Evolutionary conservation across 92 coral and sea anemone genomes (phyloP), one percentile per base, ranked within the genome.

Genomic region (Scolanthus callimorphus): DNA sequence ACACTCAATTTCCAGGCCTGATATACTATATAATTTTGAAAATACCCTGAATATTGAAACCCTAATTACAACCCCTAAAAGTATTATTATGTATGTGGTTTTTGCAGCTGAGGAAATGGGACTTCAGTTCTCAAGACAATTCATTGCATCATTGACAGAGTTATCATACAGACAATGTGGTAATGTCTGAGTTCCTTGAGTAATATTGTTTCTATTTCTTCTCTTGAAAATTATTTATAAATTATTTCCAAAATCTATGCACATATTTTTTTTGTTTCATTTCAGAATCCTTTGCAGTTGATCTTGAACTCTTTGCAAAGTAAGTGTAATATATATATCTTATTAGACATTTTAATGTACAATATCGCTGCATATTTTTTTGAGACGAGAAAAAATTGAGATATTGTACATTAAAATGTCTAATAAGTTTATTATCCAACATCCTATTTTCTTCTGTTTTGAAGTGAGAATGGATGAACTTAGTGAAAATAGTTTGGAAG

Each of bases 101-200:
- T 47, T 25, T 50, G 3, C 43, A 90, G 94, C 94, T 46, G 91
- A 86, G 55, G 97, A 88, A 58, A 73, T 44, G 22, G 75, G 84
- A 20, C 51, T 91, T 26, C 77, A 56, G 19, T 91, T 75, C 45
- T 88, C 97, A 11, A 77, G 90, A n/a, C 83, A 78, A 57, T 91
- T 87, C 68, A 83, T 91, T 52, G 97, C 97, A 53, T 96, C 92
- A 11, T 59, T 91, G 31, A 91, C 97, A 39, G 97, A 91, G 76
- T 83, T 89, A 2, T 48, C 92, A 39, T 88, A 79, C 60, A 69
- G 88, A 47, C 96, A 87, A 73, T 76, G 90, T 67, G 96, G 97
- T 88, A 27, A 31, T 34, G 43, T 6, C 43, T 34, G 43, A 34
- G 43, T 34, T 34, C n/a, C n/a, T n/a, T n/a, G n/a, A n/a, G n/a